Percentiles rank a stretch among this genome's conserved stretches.
phyloP scores from a whole-genome alignment of 1,140 invertebrate species.

The Babylonia areolata region DNA sequence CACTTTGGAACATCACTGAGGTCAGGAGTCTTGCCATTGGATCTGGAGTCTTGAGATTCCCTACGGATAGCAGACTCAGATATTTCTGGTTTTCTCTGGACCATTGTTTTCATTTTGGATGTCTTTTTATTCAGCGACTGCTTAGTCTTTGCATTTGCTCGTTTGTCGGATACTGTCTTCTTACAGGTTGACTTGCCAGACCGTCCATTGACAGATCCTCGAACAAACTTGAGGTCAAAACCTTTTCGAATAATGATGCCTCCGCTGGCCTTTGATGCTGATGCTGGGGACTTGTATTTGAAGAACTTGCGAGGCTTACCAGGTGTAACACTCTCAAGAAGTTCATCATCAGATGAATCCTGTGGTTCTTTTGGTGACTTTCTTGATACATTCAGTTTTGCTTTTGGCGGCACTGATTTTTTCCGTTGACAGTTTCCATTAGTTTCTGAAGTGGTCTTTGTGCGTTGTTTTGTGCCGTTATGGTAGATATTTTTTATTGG shows the following conservation, averaged over 20 bases:
- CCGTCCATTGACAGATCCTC: conserved; percentile 26
- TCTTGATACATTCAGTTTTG: background rate
- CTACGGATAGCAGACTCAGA: background rate
- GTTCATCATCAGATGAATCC: background rate
- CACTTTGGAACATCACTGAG: background rate
- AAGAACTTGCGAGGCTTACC: conserved; percentile 19
- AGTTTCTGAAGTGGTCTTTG: background rate
- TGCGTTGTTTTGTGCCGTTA: background rate
- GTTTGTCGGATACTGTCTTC: conserved; percentile 25
- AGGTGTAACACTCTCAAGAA: background rate
- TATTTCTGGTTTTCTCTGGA: background rate
- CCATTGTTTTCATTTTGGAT: background rate
- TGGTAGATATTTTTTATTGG: background rate
- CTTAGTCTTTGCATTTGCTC: conserved; percentile 10
- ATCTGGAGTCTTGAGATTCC: background rate
- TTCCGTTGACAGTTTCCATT: background rate
- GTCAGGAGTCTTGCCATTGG: background rate
- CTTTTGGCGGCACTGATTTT: background rate
- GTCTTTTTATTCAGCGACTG: background rate
- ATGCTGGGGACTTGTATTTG: conserved; percentile 41
- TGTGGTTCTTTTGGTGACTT: background rate
- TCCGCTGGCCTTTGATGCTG: conserved; percentile 41
- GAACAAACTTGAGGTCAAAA: conserved; percentile 57
- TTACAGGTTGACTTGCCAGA: conserved; percentile 1
- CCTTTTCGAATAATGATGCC: conserved; percentile 50